Percentiles rank a stretch among this genome's conserved stretches.
Conservation (phyloP, 2,888 invertebrate genomes). For the Stenolophus ochropezus region DNA sequence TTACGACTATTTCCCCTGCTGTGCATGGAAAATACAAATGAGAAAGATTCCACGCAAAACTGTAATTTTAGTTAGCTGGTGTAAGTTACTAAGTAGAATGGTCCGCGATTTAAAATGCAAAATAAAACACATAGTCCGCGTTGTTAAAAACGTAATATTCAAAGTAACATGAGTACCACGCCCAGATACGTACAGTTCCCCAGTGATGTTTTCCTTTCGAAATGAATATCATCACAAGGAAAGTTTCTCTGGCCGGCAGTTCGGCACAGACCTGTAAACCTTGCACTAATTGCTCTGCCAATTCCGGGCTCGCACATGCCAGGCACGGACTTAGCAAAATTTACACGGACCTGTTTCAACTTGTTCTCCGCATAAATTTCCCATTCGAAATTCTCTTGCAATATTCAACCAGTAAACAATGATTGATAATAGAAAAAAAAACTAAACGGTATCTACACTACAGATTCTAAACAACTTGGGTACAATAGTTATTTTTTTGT, state of each 20-base stretch:
- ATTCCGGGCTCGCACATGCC: constrained; percentile 49
- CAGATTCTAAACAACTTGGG: no score
- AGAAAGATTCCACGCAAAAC: constrained; percentile 20
- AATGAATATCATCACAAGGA: constrained; percentile 31
- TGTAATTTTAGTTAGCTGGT: constrained; percentile 34
- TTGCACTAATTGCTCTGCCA: constrained; percentile 61
- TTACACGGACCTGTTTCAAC: constrained; percentile 27
- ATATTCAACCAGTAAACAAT: no score
- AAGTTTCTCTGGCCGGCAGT: constrained; percentile 9
- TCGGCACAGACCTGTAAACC: constrained; percentile 62
- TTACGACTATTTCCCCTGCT: no score
- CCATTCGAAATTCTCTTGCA: no score
- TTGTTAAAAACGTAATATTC: constrained; percentile 58
- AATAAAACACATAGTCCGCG: constrained; percentile 55
- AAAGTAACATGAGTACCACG: constrained; percentile 52
- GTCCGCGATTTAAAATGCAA: constrained; percentile 49
- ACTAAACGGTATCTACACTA: background rate
- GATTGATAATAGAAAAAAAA: background rate
- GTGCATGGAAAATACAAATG: background rate
- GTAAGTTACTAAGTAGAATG: constrained; percentile 40
- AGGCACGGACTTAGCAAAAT: constrained; percentile 45
- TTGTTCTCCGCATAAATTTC: constrained; percentile 45
- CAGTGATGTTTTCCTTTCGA: background rate
- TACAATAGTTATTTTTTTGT: background rate
- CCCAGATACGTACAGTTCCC: constrained; percentile 33